phyloP scores from a whole-genome alignment of 2,888 invertebrate genomes.

The Dasypolia templi region DNA sequence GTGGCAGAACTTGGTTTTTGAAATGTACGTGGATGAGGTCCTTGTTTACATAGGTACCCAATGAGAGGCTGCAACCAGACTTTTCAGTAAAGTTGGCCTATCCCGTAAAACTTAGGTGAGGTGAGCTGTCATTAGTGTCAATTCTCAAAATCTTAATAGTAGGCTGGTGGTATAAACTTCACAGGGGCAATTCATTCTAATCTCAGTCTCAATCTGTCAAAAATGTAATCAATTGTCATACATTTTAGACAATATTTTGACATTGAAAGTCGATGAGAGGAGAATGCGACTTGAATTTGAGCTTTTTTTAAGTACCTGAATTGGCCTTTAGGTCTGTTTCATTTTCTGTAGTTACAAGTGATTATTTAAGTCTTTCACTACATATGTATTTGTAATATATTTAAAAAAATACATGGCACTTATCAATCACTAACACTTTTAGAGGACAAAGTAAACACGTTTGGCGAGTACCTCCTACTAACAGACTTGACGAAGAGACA shows the following conservation, averaged over 20 bases:
- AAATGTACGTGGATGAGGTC: background rate
- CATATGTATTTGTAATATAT: no score
- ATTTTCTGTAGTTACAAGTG: background rate
- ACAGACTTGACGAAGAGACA: constrained; percentile 69
- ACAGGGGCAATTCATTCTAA: no score
- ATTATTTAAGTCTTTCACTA: background rate
- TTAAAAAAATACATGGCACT: background rate
- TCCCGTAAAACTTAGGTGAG: no score
- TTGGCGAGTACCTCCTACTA: constrained; percentile 79
- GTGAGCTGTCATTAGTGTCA: no score
- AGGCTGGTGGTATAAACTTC: background rate
- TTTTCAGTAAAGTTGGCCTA: no score
- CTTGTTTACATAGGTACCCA: background rate
- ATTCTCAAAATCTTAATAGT: no score
- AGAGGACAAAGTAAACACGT: constrained; percentile 73
- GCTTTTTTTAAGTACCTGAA: no score
- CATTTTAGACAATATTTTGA: no score
- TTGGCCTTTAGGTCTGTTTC: background rate
- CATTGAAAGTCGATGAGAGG: no score
- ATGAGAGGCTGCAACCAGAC: background rate
- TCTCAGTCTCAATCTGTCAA: no score
- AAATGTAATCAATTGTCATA: no score
- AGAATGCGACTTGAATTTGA: no score
- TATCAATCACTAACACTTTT: constrained; percentile 5
- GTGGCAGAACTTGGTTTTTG: background rate